phyloP scores from a whole-genome alignment of 2,888 invertebrate genomes.

The Hirtodrosophila alboralis region DNA sequence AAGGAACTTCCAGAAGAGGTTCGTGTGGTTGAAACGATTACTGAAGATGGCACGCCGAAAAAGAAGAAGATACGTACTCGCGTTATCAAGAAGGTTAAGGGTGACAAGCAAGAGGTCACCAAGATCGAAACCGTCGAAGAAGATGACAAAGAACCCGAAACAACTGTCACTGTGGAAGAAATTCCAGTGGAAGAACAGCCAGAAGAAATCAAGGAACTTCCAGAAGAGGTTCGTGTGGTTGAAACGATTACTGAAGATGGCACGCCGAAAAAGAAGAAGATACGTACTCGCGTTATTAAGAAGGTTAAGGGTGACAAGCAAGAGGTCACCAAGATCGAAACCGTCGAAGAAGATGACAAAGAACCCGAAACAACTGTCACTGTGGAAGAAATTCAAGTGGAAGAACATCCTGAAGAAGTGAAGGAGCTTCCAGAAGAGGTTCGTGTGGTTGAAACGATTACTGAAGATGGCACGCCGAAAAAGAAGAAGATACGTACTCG shows the following conservation, averaged over 20 bases:
- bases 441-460: slow-evolving; percentile 19
- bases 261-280: slow-evolving; percentile 15
- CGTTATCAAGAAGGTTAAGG: neutral
- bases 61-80: no score
- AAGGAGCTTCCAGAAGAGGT: slow-evolving; percentile 22
- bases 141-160: slow-evolving; percentile 1
- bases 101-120: neutral
- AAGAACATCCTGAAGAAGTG: slow-evolving; percentile 11
- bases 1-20: slow-evolving; percentile 18
- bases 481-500: slow-evolving; percentile 29
- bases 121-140: slow-evolving; percentile 1
- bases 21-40: slow-evolving; percentile 2
- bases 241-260: neutral
- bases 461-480: slow-evolving; percentile 18
- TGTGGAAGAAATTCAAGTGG: slow-evolving; percentile 7
- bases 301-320: slow-evolving; percentile 21
- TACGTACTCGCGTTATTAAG: slow-evolving; percentile 18
- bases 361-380: slow-evolving; percentile 13
- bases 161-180: neutral
- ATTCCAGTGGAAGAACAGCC: neutral
- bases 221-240: slow-evolving; percentile 1
- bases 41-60: slow-evolving; percentile 6
- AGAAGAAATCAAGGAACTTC: slow-evolving; percentile 1
- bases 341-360: slow-evolving; percentile 22
- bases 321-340: slow-evolving; percentile 23